A percentile compares a stretch with the other conserved stretches of the same genome.
Conservation (phyloP, 2,888 invertebrate species). For the Cryptocheilus praepositus region DNA sequence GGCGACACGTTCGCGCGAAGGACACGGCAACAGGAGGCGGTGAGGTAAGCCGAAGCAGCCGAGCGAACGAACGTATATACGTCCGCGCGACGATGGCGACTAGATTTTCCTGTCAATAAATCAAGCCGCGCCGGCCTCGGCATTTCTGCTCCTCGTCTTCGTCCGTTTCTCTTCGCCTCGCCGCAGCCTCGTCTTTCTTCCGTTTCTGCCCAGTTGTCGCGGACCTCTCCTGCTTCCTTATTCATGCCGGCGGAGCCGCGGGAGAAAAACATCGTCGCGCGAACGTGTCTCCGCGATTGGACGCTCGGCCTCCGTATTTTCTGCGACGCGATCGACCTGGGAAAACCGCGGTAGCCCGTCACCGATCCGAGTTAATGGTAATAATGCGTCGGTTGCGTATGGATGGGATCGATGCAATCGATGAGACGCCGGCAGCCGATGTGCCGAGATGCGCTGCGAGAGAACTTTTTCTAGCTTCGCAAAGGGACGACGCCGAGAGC, state of each 20-base stretch:
- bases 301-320: neutral
- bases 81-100: constrained; percentile 56
- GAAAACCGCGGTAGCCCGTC: constrained; percentile 45
- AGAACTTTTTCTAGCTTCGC: too few relatives aligned
- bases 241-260: constrained; percentile 53
- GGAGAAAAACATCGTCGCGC: constrained; percentile 53
- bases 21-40: constrained; percentile 1
- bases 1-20: neutral
- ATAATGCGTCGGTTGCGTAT: too few relatives aligned
- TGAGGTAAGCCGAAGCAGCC: constrained; percentile 7
- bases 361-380: too few relatives aligned
- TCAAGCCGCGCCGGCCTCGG: constrained; percentile 70
- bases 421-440: too few relatives aligned
- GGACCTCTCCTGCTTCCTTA: constrained; percentile 66
- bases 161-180: constrained; percentile 60
- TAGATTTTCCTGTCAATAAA: constrained; percentile 75
- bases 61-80: neutral
- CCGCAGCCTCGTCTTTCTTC: constrained; percentile 64
- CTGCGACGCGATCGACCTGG: constrained; percentile 5
- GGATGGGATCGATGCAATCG: too few relatives aligned
- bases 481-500: too few relatives aligned
- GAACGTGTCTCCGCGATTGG: constrained; percentile 4
- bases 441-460: too few relatives aligned
- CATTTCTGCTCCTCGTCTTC: constrained; percentile 65
- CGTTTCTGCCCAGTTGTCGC: constrained; percentile 44